These are phyloP conservation scores for Zonitis immaculata DNA, from an alignment of 2,888 invertebrate species.

Conservation along the genomic window DNA sequence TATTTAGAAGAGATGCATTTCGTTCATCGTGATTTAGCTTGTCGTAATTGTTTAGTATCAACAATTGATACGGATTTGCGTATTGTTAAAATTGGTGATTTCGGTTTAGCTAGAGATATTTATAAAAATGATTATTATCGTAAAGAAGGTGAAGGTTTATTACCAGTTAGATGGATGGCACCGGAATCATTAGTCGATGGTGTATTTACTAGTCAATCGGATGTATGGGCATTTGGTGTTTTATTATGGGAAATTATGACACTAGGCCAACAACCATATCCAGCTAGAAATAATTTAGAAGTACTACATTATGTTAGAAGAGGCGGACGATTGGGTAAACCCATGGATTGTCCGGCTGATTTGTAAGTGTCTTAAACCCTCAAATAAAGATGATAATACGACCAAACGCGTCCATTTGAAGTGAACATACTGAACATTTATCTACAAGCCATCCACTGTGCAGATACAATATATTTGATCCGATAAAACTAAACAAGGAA, in stretches of 20 bases:
- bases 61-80: conserved; percentile 61
- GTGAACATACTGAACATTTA: too few relatives aligned
- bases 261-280: conserved; percentile 94
- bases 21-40: conserved; percentile 94
- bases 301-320: conserved; percentile 85
- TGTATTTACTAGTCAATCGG: conserved; percentile 93
- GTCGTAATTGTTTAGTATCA: conserved; percentile 91
- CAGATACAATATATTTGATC: too few relatives aligned
- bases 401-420: too few relatives aligned
- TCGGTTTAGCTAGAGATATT: conserved; percentile 93
- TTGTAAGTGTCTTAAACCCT: too few relatives aligned
- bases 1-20: conserved; percentile 97
- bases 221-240: conserved; percentile 94
- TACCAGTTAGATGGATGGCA: conserved; percentile 98
- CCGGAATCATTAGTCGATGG: conserved; percentile 95
- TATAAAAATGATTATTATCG: conserved; percentile 97
- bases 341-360: conserved; percentile 76
- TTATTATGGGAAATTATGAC: conserved; percentile 97
- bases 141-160: conserved; percentile 83
- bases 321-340: conserved; percentile 79
- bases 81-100: conserved; percentile 95
- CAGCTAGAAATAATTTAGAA: conserved; percentile 86
- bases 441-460: too few relatives aligned
- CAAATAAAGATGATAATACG: too few relatives aligned
- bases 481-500: too few relatives aligned